Conservation (phyloP, 1,140 invertebrate species). For the Aphaenogaster ashmeadi region DNA sequence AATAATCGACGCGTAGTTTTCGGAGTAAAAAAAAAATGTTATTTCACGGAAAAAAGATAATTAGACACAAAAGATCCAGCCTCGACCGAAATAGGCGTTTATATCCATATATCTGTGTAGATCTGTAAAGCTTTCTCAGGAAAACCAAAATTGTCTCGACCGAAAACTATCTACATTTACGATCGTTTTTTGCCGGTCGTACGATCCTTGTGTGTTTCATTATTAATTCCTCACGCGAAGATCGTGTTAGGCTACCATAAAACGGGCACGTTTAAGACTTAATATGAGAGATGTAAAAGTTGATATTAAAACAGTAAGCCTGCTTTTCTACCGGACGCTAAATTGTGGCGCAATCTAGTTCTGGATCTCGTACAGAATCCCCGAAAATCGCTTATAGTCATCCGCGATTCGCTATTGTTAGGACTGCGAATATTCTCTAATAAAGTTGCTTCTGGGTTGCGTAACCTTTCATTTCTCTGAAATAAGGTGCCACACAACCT, state of each 20-base stretch:
- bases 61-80: too few relatives aligned
- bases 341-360: background rate
- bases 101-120: too few relatives aligned
- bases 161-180: background rate
- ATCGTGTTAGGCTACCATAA: background rate
- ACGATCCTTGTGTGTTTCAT: background rate
- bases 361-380: background rate
- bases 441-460: constrained; percentile 8
- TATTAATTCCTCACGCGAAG: background rate
- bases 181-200: background rate
- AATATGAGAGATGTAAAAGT: background rate
- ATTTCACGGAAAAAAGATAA: too few relatives aligned
- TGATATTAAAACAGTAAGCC: background rate
- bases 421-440: background rate
- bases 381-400: background rate
- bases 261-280: background rate
- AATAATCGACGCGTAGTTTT: too few relatives aligned
- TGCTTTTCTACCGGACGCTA: background rate
- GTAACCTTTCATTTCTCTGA: constrained; percentile 20
- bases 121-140: background rate
- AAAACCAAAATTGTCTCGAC: background rate
- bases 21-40: too few relatives aligned
- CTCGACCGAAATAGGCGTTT: too few relatives aligned
- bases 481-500: constrained; percentile 35
- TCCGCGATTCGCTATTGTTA: background rate